A percentile compares a stretch with the other conserved stretches of the same genome.
phyloP scores from a whole-genome alignment of 2,888 invertebrate species.

The Cetonia aurata region DNA sequence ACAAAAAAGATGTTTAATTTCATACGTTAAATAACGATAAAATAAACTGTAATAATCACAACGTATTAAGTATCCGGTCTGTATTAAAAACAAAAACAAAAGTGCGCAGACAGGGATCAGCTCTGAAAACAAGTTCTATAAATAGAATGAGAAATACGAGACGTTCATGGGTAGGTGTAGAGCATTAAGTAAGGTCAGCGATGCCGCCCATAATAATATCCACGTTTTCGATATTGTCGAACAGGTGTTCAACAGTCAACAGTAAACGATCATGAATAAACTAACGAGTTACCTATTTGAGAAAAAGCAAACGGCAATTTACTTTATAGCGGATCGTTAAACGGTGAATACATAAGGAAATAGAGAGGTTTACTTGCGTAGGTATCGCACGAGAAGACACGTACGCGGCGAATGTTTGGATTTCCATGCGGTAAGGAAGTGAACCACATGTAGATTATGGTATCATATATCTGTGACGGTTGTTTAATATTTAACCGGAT shows the following conservation, averaged over 20 bases:
- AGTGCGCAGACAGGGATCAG: neutral
- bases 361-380: neutral
- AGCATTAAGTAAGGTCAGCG: conserved; percentile 37
- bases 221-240: conserved; percentile 28
- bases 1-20: neutral
- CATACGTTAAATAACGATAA: neutral
- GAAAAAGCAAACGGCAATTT: conserved; percentile 17
- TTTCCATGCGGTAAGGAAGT: conserved; percentile 27
- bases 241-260: conserved; percentile 27
- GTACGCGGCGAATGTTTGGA: conserved; percentile 6
- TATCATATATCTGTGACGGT: neutral
- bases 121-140: conserved; percentile 36
- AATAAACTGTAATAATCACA: neutral
- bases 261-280: neutral
- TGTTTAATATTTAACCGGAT: conserved; percentile 14
- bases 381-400: conserved; percentile 7
- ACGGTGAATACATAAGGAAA: conserved; percentile 25
- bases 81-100: neutral
- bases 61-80: too few species aligned
- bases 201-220: conserved; percentile 21
- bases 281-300: neutral
- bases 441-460: conserved; percentile 2
- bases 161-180: conserved; percentile 15
- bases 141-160: conserved; percentile 31
- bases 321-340: conserved; percentile 19